phyloP scores from a whole-genome alignment of 2,797 vertebrate species.

The Falco berigora region DNA sequence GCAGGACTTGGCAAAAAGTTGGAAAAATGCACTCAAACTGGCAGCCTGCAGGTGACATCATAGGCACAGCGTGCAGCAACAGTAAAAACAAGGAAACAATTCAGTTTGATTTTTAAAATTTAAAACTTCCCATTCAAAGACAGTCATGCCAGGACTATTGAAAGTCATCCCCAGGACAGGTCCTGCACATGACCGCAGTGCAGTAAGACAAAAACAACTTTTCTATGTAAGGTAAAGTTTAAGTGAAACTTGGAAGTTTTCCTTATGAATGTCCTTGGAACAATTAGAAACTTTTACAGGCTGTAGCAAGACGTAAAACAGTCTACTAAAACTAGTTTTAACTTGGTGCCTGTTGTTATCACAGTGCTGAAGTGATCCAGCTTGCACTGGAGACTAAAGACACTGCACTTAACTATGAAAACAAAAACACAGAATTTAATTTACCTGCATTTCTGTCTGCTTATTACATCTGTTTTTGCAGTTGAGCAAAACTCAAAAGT shows the following conservation, averaged over 20 bases:
- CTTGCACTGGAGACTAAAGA: rapidly evolving
- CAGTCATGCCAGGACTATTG: background rate
- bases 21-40: background rate
- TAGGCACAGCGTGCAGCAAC: background rate
- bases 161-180: background rate
- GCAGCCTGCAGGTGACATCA: background rate
- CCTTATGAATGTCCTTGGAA: background rate
- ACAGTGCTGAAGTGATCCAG: rapidly evolving
- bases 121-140: background rate
- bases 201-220: background rate
- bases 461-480: background rate
- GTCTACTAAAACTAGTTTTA: too few relatives aligned
- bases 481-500: background rate
- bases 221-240: background rate
- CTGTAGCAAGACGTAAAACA: background rate
- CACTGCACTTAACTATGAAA: background rate
- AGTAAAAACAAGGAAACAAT: background rate
- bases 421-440: background rate
- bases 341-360: too few relatives aligned
- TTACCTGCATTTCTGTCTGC: background rate
- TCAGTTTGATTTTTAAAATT: background rate
- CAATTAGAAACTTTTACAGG: background rate
- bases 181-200: background rate
- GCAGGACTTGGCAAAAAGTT: background rate
- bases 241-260: background rate